phyloP scores from a whole-genome alignment of 2,888 invertebrate genomes.

The Chalcosyrphus nemorum region DNA sequence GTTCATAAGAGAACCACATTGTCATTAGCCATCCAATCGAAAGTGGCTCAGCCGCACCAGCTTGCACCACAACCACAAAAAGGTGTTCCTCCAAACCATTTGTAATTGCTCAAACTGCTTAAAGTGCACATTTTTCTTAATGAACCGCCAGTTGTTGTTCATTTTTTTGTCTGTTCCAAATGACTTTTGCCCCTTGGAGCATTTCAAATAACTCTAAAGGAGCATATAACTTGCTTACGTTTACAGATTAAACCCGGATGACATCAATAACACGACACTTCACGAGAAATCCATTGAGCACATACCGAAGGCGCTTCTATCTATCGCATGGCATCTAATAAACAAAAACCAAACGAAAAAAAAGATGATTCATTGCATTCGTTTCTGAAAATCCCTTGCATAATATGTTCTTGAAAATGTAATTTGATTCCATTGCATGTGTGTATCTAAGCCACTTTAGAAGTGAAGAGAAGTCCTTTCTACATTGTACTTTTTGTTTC shows the following conservation, averaged over 20 bases:
- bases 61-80: not conserved
- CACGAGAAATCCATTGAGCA: not conserved
- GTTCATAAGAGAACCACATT: too few relatives aligned
- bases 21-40: too few relatives aligned
- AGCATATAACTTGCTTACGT: not conserved
- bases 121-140: not conserved
- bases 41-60: too few relatives aligned
- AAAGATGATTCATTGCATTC: constrained; percentile 45
- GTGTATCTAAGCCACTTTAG: too few relatives aligned
- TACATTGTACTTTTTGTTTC: not conserved
- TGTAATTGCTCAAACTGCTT: not conserved
- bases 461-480: not conserved
- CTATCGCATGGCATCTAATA: not conserved
- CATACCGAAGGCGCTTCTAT: not conserved
- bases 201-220: not conserved
- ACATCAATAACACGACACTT: not conserved
- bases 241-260: not conserved
- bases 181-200: not conserved
- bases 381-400: constrained; percentile 27
- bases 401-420: constrained; percentile 1
- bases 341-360: constrained; percentile 1
- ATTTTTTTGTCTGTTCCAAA: not conserved
- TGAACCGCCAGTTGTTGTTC: not conserved
- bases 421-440: constrained; percentile 31
- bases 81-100: too few relatives aligned